These are phyloP conservation scores for Drosophila peninsularis DNA, from an alignment of 2,888 invertebrate species.

Conservation along the genomic window DNA sequence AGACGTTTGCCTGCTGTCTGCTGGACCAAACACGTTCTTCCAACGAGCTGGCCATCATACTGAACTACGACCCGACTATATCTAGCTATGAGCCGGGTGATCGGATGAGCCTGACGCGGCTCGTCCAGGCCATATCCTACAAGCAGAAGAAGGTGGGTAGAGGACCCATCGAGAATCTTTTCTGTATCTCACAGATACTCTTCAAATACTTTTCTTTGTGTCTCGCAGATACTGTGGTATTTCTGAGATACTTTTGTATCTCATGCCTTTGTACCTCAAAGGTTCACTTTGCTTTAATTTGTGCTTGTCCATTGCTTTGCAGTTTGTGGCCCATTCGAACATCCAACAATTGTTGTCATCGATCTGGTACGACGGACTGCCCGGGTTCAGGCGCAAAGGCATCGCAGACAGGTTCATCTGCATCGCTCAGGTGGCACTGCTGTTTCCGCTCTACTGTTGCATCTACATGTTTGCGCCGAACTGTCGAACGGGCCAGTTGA, in stretches of 20 bases:
- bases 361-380: constrained; percentile 98
- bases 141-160: constrained; percentile 94
- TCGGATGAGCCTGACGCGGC: constrained; percentile 92
- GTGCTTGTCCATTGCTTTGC: constrained; percentile 36
- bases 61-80: constrained; percentile 94
- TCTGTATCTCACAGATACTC: background rate
- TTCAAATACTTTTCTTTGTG: too few species aligned
- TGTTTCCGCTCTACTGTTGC: constrained; percentile 94
- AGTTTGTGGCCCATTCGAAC: constrained; percentile 98
- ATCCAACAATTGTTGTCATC: constrained; percentile 96
- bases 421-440: constrained; percentile 90
- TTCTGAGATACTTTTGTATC: background rate
- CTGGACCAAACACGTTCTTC: constrained; percentile 96
- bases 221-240: background rate
- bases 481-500: constrained; percentile 91
- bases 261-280: background rate
- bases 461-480: constrained; percentile 94
- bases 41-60: constrained; percentile 95
- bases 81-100: constrained; percentile 91
- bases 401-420: constrained; percentile 90
- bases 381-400: constrained; percentile 94
- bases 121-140: constrained; percentile 96
- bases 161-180: background rate
- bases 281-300: background rate
- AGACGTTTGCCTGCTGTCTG: constrained; percentile 95